A percentile compares a stretch with the other conserved stretches of the same genome.
These are phyloP conservation scores for Desmodus rotundus DNA, from an alignment of 2,113 vertebrate species.

Conservation along the genomic window DNA sequence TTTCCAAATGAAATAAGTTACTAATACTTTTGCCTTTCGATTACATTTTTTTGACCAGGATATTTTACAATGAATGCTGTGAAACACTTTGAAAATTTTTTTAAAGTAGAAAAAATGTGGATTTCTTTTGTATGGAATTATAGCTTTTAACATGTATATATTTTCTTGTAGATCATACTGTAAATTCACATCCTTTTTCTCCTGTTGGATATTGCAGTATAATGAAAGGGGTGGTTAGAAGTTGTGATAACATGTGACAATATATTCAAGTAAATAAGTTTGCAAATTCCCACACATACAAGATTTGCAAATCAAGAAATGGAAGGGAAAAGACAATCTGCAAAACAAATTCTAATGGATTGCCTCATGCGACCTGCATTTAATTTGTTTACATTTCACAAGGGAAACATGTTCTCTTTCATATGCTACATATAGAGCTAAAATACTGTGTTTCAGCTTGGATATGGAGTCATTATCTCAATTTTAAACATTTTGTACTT, in stretches of 20 bases:
- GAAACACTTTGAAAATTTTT: constrained; percentile 4
- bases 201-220: background rate
- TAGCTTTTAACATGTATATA: background rate
- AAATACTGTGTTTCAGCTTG: constrained; percentile 44
- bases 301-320: constrained; percentile 43
- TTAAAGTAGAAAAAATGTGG: background rate
- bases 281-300: constrained; percentile 31
- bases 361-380: background rate
- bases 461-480: constrained; percentile 52
- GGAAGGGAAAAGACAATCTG: constrained; percentile 19
- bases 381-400: constrained; percentile 57
- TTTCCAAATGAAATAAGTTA: background rate
- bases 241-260: background rate
- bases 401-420: constrained; percentile 37
- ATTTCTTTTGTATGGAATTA: constrained; percentile 1
- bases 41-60: background rate
- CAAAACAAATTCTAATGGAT: constrained; percentile 47
- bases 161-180: background rate
- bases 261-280: constrained; percentile 31
- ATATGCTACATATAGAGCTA: constrained; percentile 26
- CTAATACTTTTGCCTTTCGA: background rate
- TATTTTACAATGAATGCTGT: background rate
- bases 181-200: constrained; percentile 2
- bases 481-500: constrained; percentile 47
- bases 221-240: constrained; percentile 33